phyloP scores from a whole-genome alignment of 2,113 vertebrate genomes.

The Telmatochromis sp. region DNA sequence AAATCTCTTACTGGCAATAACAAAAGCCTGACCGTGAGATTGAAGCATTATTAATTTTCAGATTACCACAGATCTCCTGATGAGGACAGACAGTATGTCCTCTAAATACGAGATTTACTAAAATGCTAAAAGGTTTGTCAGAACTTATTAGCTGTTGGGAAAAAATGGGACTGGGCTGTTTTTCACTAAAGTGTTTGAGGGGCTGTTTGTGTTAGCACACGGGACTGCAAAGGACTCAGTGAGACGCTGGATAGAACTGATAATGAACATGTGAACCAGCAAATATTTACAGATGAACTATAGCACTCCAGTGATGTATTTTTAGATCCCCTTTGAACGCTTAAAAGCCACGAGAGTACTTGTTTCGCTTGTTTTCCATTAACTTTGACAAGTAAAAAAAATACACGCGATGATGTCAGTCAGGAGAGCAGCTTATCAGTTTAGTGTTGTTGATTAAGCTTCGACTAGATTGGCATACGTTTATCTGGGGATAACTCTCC shows the following conservation, averaged over 20 bases:
- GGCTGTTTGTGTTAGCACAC: background rate
- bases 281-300: constrained; percentile 23
- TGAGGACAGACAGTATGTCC: background rate
- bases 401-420: constrained; percentile 7
- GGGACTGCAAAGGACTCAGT: background rate
- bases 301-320: constrained; percentile 14
- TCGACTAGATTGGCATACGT: background rate
- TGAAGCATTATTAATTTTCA: background rate
- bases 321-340: constrained; percentile 12
- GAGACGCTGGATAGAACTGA: background rate
- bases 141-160: background rate
- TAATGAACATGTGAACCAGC: background rate
- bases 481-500: background rate
- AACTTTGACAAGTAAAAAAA: background rate
- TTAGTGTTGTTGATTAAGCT: constrained; percentile 18
- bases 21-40: background rate
- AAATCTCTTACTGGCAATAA: constrained; percentile 23
- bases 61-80: background rate
- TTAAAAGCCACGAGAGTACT: constrained; percentile 27
- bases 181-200: background rate
- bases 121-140: background rate
- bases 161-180: background rate
- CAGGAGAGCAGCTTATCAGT: background rate
- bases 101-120: background rate
- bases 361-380: constrained; percentile 25